Percentiles rank a stretch among this genome's conserved stretches.
Evolutionary conservation across 2,113 vertebrate species (phyloP).

Genomic region (Neomonachus schauinslandi): DNA sequence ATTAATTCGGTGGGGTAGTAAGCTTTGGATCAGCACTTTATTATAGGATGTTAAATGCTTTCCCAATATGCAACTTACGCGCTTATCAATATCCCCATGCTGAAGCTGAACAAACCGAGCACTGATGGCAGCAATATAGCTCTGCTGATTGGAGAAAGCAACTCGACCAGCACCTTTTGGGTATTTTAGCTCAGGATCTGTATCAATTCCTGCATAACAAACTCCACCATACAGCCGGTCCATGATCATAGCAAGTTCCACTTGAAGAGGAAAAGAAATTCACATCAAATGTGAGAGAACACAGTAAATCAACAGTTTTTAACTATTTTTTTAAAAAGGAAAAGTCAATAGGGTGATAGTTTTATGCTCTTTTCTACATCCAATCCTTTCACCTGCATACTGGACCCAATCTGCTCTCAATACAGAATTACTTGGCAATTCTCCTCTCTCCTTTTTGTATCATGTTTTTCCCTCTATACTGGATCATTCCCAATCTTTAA

Average conservation of each 20-base stretch:
- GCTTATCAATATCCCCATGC: slow-evolving; percentile 98
- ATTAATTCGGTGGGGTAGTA: background rate
- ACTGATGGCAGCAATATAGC: slow-evolving; percentile 99
- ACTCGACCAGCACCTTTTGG: slow-evolving; percentile 98
- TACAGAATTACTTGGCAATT: background rate
- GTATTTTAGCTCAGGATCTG: slow-evolving; percentile 98
- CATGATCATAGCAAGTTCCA: slow-evolving; percentile 99
- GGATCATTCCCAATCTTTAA: background rate
- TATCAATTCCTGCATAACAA: slow-evolving; percentile 98
- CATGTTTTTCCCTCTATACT: background rate
- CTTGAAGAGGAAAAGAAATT: slow-evolving; percentile 81
- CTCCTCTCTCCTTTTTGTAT: background rate
- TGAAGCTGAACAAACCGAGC: slow-evolving; percentile 99
- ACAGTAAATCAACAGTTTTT: background rate
- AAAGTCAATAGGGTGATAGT: background rate
- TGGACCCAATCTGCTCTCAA: background rate
- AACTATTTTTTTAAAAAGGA: background rate
- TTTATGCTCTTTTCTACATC: background rate
- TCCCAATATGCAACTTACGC: slow-evolving; percentile 86
- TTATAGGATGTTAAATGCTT: background rate
- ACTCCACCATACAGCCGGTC: slow-evolving; percentile 98
- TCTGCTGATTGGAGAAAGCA: slow-evolving; percentile 99
- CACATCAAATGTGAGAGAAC: background rate
- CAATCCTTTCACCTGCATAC: too few relatives aligned
- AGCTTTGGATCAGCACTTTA: background rate